phyloP scores from a whole-genome alignment of 2,113 vertebrate genomes.

The Gavia stellata region DNA sequence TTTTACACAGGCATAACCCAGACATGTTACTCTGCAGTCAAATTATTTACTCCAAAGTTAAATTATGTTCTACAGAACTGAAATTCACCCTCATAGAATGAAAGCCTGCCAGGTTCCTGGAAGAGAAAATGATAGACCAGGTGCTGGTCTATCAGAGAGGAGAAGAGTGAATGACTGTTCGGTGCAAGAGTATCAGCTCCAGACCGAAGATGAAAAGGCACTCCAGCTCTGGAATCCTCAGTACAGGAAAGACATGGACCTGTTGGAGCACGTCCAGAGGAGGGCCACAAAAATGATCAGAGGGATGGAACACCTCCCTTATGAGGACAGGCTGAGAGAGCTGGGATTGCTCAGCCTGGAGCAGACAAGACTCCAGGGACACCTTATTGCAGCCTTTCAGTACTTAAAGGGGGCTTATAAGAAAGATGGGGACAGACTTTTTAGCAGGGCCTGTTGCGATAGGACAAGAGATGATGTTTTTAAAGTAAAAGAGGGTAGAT shows the following conservation, averaged over 20 bases:
- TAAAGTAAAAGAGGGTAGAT: not conserved
- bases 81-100: not conserved
- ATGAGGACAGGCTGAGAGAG: not conserved
- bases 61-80: not conserved
- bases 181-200: not conserved
- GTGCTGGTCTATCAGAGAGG: not conserved
- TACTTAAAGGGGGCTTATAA: not conserved
- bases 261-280: fast-evolving
- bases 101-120: not conserved
- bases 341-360: not conserved
- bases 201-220: not conserved
- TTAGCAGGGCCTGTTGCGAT: too few species aligned
- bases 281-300: not conserved
- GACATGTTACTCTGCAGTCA: not conserved
- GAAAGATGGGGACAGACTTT: not conserved
- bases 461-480: not conserved
- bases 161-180: not conserved
- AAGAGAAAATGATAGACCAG: not conserved
- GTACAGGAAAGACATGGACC: not conserved
- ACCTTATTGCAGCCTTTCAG: not conserved
- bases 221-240: not conserved
- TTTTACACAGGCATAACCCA: not conserved
- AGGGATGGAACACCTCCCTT: not conserved
- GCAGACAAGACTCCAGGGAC: not conserved
- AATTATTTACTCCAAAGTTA: not conserved